Percentiles rank a stretch among this genome's conserved stretches.
Evolutionary conservation across 2,888 invertebrate species (phyloP).

Genomic region (Apoda limacodes): DNA sequence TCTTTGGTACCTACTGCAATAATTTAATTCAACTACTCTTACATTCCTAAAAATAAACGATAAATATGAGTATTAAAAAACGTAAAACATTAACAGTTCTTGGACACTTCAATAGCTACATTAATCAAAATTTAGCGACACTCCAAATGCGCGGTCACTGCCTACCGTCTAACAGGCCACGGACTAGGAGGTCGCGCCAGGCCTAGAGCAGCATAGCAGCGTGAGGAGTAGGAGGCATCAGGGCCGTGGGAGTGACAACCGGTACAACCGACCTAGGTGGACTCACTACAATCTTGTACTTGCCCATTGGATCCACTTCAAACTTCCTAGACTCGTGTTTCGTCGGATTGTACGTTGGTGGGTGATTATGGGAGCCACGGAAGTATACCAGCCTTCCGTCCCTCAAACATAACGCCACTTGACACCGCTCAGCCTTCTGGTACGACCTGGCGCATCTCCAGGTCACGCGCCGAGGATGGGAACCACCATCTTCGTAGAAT

Average conservation of each 20-base stretch:
- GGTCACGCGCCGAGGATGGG: constrained; percentile 58
- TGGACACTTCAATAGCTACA: background rate
- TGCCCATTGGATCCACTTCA: constrained; percentile 60
- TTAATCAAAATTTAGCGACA: constrained; percentile 44
- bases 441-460: constrained; percentile 63
- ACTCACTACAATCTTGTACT: constrained; percentile 58
- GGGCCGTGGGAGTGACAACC: constrained; percentile 29
- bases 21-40: background rate
- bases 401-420: constrained; percentile 57
- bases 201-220: constrained; percentile 59
- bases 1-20: no score
- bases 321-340: constrained; percentile 60
- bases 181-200: constrained; percentile 67
- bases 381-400: constrained; percentile 62
- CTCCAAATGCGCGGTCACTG: constrained; percentile 50
- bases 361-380: constrained; percentile 57
- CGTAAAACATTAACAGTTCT: constrained; percentile 5
- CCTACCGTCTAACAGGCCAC: constrained; percentile 49
- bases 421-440: constrained; percentile 61
- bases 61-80: background rate
- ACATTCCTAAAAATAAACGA: background rate
- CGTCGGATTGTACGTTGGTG: constrained; percentile 53
- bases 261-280: constrained; percentile 27
- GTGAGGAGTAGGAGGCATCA: constrained; percentile 44
- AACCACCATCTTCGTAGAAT: constrained; percentile 64